These are phyloP conservation scores for Cartodere bifasciata DNA, from an alignment of 2,888 invertebrate species.

Conservation along the genomic window DNA sequence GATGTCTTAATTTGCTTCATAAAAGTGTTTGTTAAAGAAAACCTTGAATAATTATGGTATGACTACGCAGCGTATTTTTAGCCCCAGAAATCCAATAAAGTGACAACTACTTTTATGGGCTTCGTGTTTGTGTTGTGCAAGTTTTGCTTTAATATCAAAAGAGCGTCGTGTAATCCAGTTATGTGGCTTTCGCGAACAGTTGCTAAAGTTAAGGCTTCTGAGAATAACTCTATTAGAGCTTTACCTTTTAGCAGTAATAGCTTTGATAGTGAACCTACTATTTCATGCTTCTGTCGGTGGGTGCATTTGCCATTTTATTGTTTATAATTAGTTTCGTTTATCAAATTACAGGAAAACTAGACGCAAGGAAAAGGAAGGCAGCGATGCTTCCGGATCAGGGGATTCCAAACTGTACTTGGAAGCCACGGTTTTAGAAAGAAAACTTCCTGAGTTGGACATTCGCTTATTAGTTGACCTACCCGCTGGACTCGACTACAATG, in stretches of 20 bases:
- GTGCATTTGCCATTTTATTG: slow-evolving; percentile 8
- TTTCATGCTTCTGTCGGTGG: slow-evolving; percentile 75
- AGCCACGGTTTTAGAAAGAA: slow-evolving; percentile 85
- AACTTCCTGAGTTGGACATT: slow-evolving; percentile 89
- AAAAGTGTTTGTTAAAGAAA: no score
- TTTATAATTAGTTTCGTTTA: slow-evolving; percentile 9
- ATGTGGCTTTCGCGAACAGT: slow-evolving; percentile 29
- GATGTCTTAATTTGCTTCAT: no score
- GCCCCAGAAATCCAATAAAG: no score
- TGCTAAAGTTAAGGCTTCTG: slow-evolving; percentile 24
- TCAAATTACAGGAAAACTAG: slow-evolving; percentile 76
- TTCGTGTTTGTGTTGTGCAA: no score
- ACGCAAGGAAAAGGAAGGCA: slow-evolving; percentile 88
- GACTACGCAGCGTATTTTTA: no score
- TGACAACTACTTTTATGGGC: no score
- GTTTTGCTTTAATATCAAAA: no score
- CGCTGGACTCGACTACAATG: slow-evolving; percentile 91
- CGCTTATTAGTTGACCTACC: slow-evolving; percentile 90
- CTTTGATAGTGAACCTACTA: slow-evolving; percentile 56
- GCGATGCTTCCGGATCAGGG: slow-evolving; percentile 49
- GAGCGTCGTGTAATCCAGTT: no score
- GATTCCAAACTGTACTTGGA: slow-evolving; percentile 92
- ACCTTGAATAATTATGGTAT: no score
- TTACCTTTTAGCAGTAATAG: no score
- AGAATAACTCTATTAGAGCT: slow-evolving; percentile 29